Evolutionary conservation across 2,797 vertebrate genomes (phyloP), one percentile per base, ranked within the genome.

Genomic region (Buceros bicornis): DNA sequence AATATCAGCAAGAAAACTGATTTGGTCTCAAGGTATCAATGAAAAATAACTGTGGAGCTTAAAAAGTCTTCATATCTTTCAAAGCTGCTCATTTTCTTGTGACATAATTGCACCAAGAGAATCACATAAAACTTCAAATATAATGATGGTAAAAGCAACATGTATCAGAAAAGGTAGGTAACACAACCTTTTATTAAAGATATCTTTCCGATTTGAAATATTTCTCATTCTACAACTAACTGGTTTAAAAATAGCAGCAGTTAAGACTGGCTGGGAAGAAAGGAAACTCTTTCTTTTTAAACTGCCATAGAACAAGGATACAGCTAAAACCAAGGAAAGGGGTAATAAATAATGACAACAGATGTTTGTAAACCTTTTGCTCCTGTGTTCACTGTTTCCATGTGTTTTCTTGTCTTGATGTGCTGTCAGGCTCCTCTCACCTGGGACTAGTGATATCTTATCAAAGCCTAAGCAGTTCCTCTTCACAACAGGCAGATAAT

Each of bases 381-480:
- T 97, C 96, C 97, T 96, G 90, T 93, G 97, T 97, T 98, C 95
- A 82, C 85, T 98, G 98, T 98, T 98, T 98, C 98, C 97, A 98
- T 97, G 98, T 98, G 98, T 98, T 98, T 98, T 98, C 99, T 98
- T 98, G 98, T 98, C 98, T 98, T 98, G 98, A 99, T 98, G 98
- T 97, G 98, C 98, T 98, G 98, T 99, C 99, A 99, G 98, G 98
- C 96, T 97, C 97, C 97, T 98, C 98, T 99, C 99, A 99, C 99
- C 99, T 99, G 99, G 99, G 99, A 99, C 98, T 97, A 98, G 98
- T 99, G 99, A 99, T 99, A 99, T 98, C 99, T 99, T 99, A 99
- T 99, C 99, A 99, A 99, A 99, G 99, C 99, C 98, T 97, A 98
- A 99, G 99, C 99, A 99, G 99, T 98, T 99, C 98, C 98, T 98